Conservation (phyloP, 1,140 invertebrate genomes). For the Lordiphosa stackelbergi region DNA sequence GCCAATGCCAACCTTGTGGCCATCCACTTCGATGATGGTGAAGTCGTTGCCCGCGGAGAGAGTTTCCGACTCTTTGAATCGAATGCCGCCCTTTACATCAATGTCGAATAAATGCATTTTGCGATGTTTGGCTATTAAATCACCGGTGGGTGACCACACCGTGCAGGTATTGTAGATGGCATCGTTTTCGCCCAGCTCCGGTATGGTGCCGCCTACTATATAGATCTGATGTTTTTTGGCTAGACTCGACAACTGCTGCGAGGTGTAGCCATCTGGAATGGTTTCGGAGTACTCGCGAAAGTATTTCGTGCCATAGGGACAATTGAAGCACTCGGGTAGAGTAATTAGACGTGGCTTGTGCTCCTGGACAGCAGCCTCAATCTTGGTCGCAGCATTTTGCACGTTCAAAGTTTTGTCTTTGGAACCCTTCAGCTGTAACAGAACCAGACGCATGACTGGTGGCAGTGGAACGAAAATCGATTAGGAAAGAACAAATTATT, state of each 20-base stretch:
- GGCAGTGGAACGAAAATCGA: not conserved
- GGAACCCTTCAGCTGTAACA: constrained; percentile 88
- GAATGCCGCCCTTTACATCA: constrained; percentile 93
- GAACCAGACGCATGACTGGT: constrained; percentile 79
- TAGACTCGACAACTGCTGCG: constrained; percentile 82
- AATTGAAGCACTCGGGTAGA: constrained; percentile 96
- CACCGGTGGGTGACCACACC: constrained; percentile 89
- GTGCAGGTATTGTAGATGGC: constrained; percentile 94
- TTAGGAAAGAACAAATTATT: too few relatives aligned
- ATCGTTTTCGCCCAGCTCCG: constrained; percentile 82
- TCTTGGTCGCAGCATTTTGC: constrained; percentile 83
- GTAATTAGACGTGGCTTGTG: constrained; percentile 87
- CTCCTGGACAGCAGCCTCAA: constrained; percentile 84
- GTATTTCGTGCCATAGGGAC: constrained; percentile 90
- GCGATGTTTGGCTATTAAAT: constrained; percentile 85
- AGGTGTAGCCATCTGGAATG: constrained; percentile 87
- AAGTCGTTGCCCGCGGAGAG: constrained; percentile 87
- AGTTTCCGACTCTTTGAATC: constrained; percentile 94
- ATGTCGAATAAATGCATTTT: constrained; percentile 98
- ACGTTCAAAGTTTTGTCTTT: constrained; percentile 88
- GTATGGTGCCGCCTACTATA: constrained; percentile 93
- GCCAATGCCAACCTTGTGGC: constrained; percentile 90
- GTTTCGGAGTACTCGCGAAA: constrained; percentile 87
- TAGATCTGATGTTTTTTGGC: constrained; percentile 89
- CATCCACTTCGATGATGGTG: constrained; percentile 85